Base-by-base conservation (phyloP, 2,888 invertebrate genomes). In the Parascotia fuliginaria region DNA sequence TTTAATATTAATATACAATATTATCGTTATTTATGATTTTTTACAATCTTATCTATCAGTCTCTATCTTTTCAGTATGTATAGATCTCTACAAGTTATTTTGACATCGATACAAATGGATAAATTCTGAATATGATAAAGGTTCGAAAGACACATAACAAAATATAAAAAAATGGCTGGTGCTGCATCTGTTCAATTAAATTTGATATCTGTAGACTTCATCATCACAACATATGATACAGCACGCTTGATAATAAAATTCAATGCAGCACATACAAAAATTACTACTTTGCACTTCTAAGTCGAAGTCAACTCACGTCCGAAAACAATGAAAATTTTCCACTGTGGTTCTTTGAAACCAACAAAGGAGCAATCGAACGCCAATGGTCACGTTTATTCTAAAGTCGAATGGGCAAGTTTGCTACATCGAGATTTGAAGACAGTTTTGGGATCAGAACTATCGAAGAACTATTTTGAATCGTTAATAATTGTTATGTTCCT, bases 251-350 rank as follows among this genome's bases (percentile, higher is more conserved):
- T 33, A 33, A n/a, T 9, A 33, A 14, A 33, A 2, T 16, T 14
- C 0, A 33, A 33, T 16, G 16, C 22, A 28, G 37, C 29, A 12
- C 16, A 12, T 12, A 6, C 9, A 33, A n/a, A 32, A 42, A 52
- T 38, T 39, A 41, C 13, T 28, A 38, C 38, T 52, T 55, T 11
- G 11, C 37, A 31, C 34, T 19, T 0, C n/a, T 38, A 15, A 9
- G n/a, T 12, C 3, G 3, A 52, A 54, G 43, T 56, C 68, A 9
- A n/a, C 39, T 61, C 68, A 66, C 65, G 68, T 66, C 13, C 39
- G 39, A 53, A 61, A 64, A 67, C 65, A 67, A 68, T 66, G 44
- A 65, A 67, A 66, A 56, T 38, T 55, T 56, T 55, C 46, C 56
- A 33, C 31, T 47, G 49, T 34, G 45, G 41, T 47, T 47, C 50